phyloP scores from a whole-genome alignment of 2,113 vertebrate species.

The Salvelinus fontinalis region DNA sequence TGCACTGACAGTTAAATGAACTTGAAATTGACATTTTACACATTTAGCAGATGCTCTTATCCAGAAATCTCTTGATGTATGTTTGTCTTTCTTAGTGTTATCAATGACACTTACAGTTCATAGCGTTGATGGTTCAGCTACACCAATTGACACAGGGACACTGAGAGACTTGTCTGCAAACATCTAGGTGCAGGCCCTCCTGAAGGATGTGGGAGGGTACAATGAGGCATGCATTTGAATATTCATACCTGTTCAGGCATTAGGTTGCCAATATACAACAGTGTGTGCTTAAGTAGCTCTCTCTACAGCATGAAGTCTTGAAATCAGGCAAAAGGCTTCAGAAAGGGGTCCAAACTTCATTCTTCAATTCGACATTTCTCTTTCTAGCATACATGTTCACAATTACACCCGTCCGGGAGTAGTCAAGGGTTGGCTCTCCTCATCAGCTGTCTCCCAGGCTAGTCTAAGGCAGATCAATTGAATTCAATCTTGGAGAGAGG shows the following conservation, averaged over 20 bases:
- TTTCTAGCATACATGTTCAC: slow-evolving; percentile 49
- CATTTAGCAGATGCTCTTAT: too few species aligned
- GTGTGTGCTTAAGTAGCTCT: slow-evolving; percentile 24
- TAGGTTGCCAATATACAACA: slow-evolving; percentile 25
- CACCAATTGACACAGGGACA: slow-evolving; percentile 14
- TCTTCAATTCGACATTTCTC: slow-evolving; percentile 21
- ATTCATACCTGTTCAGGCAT: slow-evolving; percentile 39
- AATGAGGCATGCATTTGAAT: slow-evolving; percentile 46
- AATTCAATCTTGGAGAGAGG: neutral
- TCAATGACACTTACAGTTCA: slow-evolving; percentile 14
- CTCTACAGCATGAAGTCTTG: slow-evolving; percentile 6
- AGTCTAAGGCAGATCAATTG: neutral
- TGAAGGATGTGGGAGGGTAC: slow-evolving; percentile 20
- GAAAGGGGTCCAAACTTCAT: slow-evolving; percentile 6
- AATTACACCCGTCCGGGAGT: slow-evolving; percentile 19
- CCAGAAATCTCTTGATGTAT: slow-evolving; percentile 17
- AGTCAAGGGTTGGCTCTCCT: slow-evolving; percentile 19
- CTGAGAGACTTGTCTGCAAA: slow-evolving; percentile 28
- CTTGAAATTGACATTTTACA: slow-evolving; percentile 18
- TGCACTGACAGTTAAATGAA: neutral
- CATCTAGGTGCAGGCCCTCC: slow-evolving; percentile 13
- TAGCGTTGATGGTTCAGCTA: slow-evolving; percentile 22
- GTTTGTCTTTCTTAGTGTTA: slow-evolving; percentile 1
- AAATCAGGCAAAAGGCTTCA: slow-evolving; percentile 18
- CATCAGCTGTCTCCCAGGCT: neutral